Percentiles rank a stretch among this genome's conserved stretches.
These are phyloP conservation scores for Selenia dentaria DNA, from an alignment of 2,888 invertebrate species.

Conservation along the genomic window DNA sequence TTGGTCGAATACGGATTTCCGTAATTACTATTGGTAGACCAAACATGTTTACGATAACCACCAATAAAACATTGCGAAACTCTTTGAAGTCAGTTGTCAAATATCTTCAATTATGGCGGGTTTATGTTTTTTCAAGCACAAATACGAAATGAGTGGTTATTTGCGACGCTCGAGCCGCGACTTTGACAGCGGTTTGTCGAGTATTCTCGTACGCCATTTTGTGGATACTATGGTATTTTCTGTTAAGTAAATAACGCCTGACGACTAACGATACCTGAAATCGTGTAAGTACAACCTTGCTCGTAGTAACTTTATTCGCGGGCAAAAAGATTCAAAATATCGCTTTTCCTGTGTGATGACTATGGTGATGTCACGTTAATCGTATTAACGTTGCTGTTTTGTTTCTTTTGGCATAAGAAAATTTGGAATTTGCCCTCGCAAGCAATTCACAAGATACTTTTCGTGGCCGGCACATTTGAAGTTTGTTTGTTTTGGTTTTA, in stretches of 20 bases:
- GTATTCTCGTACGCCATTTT: conserved; percentile 82
- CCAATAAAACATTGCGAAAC: conserved; percentile 1
- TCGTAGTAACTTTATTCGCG: conserved; percentile 43
- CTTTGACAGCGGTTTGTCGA: conserved; percentile 80
- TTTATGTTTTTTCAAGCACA: conserved; percentile 80
- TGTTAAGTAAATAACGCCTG: conserved; percentile 70
- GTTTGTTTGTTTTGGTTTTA: conserved; percentile 10
- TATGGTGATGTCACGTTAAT: conserved; percentile 36
- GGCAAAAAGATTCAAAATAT: conserved; percentile 44
- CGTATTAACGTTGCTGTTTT: conserved; percentile 53
- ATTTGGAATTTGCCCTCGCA: background rate
- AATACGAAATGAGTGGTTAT: conserved; percentile 80
- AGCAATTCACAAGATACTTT: background rate
- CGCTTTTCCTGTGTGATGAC: conserved; percentile 52
- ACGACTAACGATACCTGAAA: conserved; percentile 54
- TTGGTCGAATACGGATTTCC: too few relatives aligned
- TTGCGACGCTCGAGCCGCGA: conserved; percentile 78
- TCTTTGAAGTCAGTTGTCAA: conserved; percentile 41
- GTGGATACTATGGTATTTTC: conserved; percentile 71
- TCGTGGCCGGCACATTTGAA: conserved; percentile 1
- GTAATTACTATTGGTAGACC: too few relatives aligned
- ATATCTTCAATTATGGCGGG: conserved; percentile 73
- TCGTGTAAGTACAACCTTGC: conserved; percentile 61
- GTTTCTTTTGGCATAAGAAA: conserved; percentile 43
- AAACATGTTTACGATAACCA: too few relatives aligned